Conservation (phyloP, 2,888 invertebrate genomes). For the Aproaerema taeniolella region DNA sequence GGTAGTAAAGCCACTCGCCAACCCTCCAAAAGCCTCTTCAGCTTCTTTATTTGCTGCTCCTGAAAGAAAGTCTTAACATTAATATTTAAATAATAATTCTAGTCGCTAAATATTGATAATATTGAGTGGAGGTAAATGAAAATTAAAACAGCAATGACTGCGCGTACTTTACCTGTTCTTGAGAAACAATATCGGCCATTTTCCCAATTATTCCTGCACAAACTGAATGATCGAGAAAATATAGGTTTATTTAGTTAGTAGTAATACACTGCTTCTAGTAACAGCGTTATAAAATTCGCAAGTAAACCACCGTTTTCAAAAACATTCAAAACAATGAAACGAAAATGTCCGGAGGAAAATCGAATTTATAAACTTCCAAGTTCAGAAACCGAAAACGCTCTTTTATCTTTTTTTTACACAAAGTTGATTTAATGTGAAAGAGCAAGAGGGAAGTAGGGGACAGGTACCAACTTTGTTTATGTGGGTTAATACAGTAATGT, state of each 20-base stretch:
- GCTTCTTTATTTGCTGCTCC: constrained; percentile 84
- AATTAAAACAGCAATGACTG: constrained; percentile 10
- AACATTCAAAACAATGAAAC: constrained; percentile 25
- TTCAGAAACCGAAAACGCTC: too few relatives aligned
- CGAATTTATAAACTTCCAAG: constrained; percentile 11
- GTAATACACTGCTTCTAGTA: background rate
- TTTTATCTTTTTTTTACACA: too few relatives aligned
- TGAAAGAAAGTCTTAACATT: constrained; percentile 39
- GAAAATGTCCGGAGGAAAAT: constrained; percentile 9
- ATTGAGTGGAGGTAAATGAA: too few relatives aligned
- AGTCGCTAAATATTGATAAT: constrained; percentile 11
- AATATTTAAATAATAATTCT: constrained; percentile 1
- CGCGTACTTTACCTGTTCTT: constrained; percentile 31
- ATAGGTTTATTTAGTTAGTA: too few relatives aligned
- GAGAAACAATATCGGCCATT: constrained; percentile 30
- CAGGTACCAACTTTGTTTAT: too few relatives aligned
- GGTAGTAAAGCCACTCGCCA: constrained; percentile 86
- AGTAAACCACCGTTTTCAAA: constrained; percentile 21
- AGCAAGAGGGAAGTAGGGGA: too few relatives aligned
- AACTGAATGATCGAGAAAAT: too few relatives aligned
- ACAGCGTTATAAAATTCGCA: background rate
- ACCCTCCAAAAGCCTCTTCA: constrained; percentile 84
- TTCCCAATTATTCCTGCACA: constrained; percentile 25
- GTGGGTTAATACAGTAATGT: too few relatives aligned
- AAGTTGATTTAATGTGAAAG: too few relatives aligned